These are phyloP conservation scores for Rhagologus leucostigma DNA, from an alignment of 2,113 vertebrate species.

Conservation along the genomic window DNA sequence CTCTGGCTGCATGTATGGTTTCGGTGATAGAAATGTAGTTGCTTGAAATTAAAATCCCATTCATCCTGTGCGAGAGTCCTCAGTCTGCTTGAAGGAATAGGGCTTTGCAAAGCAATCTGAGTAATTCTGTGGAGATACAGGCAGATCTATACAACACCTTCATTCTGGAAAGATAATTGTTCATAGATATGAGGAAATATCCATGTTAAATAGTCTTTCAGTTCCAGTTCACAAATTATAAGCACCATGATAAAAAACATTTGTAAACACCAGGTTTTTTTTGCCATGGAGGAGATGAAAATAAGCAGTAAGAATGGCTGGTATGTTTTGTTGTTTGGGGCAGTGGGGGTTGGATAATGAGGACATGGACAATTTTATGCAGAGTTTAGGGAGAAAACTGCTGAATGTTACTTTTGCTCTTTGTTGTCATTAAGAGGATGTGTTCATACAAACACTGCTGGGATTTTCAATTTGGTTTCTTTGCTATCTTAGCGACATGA, in stretches of 20 bases:
- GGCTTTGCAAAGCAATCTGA: background rate
- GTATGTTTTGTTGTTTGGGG: background rate
- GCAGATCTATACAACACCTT: background rate
- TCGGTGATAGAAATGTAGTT: background rate
- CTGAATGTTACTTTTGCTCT: background rate
- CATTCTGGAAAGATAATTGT: background rate
- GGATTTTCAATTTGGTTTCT: background rate
- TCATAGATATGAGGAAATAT: background rate
- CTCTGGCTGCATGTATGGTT: background rate
- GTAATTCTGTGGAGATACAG: background rate
- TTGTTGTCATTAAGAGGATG: background rate
- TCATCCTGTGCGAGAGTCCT: accelerated
- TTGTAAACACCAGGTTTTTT: background rate
- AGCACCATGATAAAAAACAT: background rate
- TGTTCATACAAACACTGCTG: background rate
- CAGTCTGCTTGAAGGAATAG: background rate
- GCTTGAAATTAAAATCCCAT: constrained; percentile 26
- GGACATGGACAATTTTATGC: background rate
- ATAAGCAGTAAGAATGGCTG: background rate
- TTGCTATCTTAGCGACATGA: background rate
- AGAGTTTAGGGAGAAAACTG: background rate
- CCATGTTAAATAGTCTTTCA: background rate
- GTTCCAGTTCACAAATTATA: background rate
- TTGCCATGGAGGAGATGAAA: background rate
- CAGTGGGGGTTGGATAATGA: background rate